Base-by-base conservation (phyloP, 1,140 invertebrate species). In the Caenorhabditis latens region DNA sequence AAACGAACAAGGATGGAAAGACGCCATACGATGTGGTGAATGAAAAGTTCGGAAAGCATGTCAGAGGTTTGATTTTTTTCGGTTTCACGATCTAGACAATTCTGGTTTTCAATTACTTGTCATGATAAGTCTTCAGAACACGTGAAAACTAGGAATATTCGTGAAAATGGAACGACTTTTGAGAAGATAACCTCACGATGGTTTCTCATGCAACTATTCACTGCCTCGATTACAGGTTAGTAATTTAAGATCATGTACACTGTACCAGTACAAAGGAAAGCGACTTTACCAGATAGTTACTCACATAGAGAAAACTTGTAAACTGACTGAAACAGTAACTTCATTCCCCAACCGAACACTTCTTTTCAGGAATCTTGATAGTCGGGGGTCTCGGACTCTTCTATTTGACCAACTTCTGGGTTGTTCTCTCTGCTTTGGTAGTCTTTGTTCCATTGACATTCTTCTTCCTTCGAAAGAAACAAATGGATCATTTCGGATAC, bases 401-500 rank as follows among this genome's bases (percentile, higher is more conserved):
- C 46, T 50, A 21, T 14, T 24, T 79, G 7, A 79, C 71, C 43
- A 79, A 79, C n/a, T 79, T 79, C 11, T 79, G 71, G 71, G 71
- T 79, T 3, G 71, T 79, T 14, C n/a, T 79, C 0, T 24, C 32
- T 14, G 43, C 11, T 13, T 9, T 79, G 4, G 21, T 13, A 7
- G 11, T 79, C 4, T 13, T 19, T 5, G 5, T 50, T 50, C 46
- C 46, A 32, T 24, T 79, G 71, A 9, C n/a, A 14, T 9, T 79
- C 6, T 50, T 79, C n/a, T 50, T 79, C 9, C 21, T 79, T 24
- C 71, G 46, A 50, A 79, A 53, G 46, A 79, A 53, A 79, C 46
- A n/a, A 79, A 79, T 79, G 71, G 71, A 79, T 50, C 43, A 79
- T 24, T 50, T 79, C 13, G 71, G 71, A 53, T 79, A 53, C 42